Evolutionary conservation across 2,797 vertebrate species (phyloP), one percentile per base, ranked within the genome.

Genomic region (Gallirallus australis): DNA sequence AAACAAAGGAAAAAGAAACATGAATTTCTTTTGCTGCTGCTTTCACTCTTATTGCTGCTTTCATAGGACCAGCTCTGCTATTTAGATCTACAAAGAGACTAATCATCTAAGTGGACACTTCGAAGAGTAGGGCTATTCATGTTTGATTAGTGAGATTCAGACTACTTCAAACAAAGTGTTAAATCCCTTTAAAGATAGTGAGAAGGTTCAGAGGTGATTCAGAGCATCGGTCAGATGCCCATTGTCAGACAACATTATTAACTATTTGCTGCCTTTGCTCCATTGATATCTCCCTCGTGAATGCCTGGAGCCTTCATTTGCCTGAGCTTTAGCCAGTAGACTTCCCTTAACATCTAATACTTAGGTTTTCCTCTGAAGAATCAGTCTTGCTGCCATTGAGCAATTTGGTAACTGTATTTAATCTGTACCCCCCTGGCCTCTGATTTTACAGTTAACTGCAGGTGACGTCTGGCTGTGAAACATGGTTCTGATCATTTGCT

Each of bases 251-350:
- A 93, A 15, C 25, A n/a, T 1, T 1, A 59, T 90, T 92, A 92
- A 85, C 71, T 77, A 25, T 77, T 91, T 90, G n/a, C 57, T 93
- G 33, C 52, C 57, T 90, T 89, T 88, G 20, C 37, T 88, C 48
- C 47, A 5, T 56, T 85, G 60, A n/a, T 53, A 6, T 71, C 42
- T 88, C 28, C 13, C 33, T 30, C 25, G 1, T 60, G 45, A 56
- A 31, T 48, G 30, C 71, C 64, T 80, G 37, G 16, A 85, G 27
- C 39, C 27, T 66, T 5, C 37, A 21, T 70, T 77, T 82, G 15
- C 48, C 64, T 3, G 7, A 52, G 35, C 25, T 90, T 88, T 83
- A 37, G 64, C 35, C 19, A 19, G 31, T 2, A 84, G 65, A 35
- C 25, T 65, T 77, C 28, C 17, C 48, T 92, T 45, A 63, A 11